A percentile compares a stretch with the other conserved stretches of the same genome.
Evolutionary conservation across 2,888 invertebrate species (phyloP).

Genomic region (Elmis aenea): DNA sequence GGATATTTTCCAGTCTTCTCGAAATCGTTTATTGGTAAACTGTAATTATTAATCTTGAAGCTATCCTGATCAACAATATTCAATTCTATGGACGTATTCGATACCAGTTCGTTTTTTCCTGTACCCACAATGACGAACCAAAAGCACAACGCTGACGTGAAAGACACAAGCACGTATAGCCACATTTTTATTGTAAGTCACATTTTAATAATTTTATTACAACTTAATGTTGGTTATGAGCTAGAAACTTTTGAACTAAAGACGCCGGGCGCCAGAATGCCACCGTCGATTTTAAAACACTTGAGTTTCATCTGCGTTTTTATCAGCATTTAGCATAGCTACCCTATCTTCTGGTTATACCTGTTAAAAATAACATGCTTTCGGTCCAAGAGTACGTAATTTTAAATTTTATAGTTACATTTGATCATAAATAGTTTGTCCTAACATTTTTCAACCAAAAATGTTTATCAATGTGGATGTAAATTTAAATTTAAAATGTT

Average conservation of each 20-base stretch:
- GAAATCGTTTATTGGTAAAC: slow-evolving; percentile 4
- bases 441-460: too few species aligned
- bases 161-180: slow-evolving; percentile 10
- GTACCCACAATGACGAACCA: slow-evolving; percentile 12
- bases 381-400: too few species aligned
- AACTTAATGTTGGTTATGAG: slow-evolving; percentile 1
- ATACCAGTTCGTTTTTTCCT: slow-evolving; percentile 10
- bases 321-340: slow-evolving; percentile 15
- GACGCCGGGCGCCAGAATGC: slow-evolving; percentile 33
- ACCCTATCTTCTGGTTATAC: too few species aligned
- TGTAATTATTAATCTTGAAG: slow-evolving; percentile 5
- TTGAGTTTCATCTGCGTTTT: slow-evolving; percentile 38
- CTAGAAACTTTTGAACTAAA: slow-evolving; percentile 18
- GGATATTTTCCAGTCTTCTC: slow-evolving; percentile 3
- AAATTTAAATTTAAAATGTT: too few species aligned
- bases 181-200: slow-evolving; percentile 22
- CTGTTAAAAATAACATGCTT: too few species aligned
- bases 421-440: too few species aligned
- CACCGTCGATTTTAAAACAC: slow-evolving; percentile 30
- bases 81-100: slow-evolving; percentile 16
- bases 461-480: too few species aligned
- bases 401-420: too few species aligned
- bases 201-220: slow-evolving; percentile 1
- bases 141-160: slow-evolving; percentile 8
- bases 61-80: slow-evolving; percentile 11